Base-by-base conservation (phyloP, 2,113 vertebrate species). In the Xenus cinereus region DNA sequence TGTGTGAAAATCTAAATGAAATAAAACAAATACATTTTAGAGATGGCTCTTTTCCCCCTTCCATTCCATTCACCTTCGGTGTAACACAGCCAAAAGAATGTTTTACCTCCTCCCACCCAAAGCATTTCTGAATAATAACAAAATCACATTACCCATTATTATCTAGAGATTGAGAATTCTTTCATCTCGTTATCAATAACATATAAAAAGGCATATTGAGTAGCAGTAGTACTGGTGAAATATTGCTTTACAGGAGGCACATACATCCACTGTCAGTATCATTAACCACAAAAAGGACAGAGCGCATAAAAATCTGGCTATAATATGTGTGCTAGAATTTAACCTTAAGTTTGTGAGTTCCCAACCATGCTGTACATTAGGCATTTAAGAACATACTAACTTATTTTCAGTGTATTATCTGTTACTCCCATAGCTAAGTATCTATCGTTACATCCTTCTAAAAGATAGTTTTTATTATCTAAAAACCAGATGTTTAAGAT, bases 1-100 rank as follows among this genome's bases (percentile, higher is more conserved):
- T 96, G 97, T 97, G 90, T 98, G 97, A 97, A 98, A 98, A 98
- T 98, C 97, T 98, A 96, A 97, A 97, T 96, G 82, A 96, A 98
- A 98, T 94, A 97, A 98, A 98, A 98, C 94, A 98, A 94, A 97
- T 89, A 95, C 57, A 89, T 95, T 97, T 98, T 97, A 98, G 97
- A 96, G 73, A 85, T 46, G 59, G 76, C 41, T 97, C 92, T 91
- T 93, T 15, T 74, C 46, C 60, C 69, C 9, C 48, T 83, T 81
- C 50, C 72, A 92, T 73, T 82, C 73, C 73, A 78, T 81, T 90
- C 71, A 87, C 10, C 33, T 64, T 68, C 64, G 73, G 73, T 82
- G 45, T 27, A 82, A 69, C 1, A 66, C 32, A 84, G 33, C 15
- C 63, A 84, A 45, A 0, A 35, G 15, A 80, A 87, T 2, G 9